A percentile compares a stretch with the other conserved stretches of the same genome.
These are phyloP conservation scores for Xiphorhynchus elegans DNA, from an alignment of 2,113 vertebrate species.

Conservation along the genomic window DNA sequence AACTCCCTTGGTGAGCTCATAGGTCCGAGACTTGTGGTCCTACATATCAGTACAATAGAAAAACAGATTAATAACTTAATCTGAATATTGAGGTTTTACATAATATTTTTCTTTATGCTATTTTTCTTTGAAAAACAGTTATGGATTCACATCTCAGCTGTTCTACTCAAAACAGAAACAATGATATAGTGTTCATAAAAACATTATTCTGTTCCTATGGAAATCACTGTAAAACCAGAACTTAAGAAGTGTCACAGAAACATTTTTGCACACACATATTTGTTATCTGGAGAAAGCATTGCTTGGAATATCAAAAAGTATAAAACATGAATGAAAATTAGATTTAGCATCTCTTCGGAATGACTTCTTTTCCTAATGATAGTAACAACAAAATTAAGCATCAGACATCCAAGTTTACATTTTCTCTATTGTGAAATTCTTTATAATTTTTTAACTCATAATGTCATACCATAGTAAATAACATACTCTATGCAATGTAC, in stretches of 20 bases:
- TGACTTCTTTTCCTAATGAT: neutral
- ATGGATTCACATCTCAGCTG: neutral
- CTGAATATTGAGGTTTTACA: neutral
- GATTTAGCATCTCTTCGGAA: neutral
- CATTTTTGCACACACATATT: neutral
- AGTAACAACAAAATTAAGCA: neutral
- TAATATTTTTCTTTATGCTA: neutral
- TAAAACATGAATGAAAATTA: neutral
- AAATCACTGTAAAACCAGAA: neutral
- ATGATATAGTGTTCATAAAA: neutral
- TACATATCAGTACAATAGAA: neutral
- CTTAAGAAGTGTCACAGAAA: neutral
- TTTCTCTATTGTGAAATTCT: neutral
- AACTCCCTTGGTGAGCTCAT: neutral
- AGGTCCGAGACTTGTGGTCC: neutral
- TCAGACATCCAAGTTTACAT: neutral
- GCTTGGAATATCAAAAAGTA: neutral
- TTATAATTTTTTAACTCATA: neutral
- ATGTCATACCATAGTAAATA: neutral
- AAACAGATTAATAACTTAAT: neutral
- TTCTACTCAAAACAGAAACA: neutral
- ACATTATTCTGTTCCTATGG: neutral
- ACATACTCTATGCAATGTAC: neutral
- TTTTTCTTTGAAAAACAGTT: neutral
- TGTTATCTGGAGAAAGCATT: neutral